phyloP scores from a whole-genome alignment of 1,140 invertebrate genomes.

The Caenorhabditis inopinata region DNA sequence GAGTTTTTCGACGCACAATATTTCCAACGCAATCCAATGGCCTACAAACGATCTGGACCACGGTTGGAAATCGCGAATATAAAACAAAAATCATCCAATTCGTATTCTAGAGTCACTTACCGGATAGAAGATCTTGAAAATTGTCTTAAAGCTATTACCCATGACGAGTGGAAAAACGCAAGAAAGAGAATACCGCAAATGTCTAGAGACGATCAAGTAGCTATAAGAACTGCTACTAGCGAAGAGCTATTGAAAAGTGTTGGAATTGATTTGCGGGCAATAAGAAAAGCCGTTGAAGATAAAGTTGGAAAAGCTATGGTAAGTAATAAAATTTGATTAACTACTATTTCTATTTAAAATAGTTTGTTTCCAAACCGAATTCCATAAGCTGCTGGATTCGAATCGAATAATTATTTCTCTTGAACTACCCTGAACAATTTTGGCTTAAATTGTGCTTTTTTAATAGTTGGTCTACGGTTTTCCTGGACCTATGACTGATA shows the following conservation, averaged over 20 bases:
- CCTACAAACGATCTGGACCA: neutral
- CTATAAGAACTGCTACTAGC: neutral
- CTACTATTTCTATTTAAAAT: too few species aligned
- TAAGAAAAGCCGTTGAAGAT: neutral
- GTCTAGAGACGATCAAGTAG: neutral
- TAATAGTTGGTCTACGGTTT: too few species aligned
- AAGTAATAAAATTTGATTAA: too few species aligned
- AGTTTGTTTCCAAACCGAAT: too few species aligned
- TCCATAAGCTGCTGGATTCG: too few species aligned
- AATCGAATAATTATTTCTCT: too few species aligned
- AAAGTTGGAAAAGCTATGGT: slow-evolving; percentile 14
- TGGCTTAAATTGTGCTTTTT: too few species aligned
- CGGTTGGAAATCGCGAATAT: neutral
- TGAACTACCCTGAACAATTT: too few species aligned
- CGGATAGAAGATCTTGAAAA: neutral
- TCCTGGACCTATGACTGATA: too few species aligned
- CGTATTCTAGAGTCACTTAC: neutral
- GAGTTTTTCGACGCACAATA: neutral
- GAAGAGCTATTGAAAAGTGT: neutral
- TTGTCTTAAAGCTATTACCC: neutral
- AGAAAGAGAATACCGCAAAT: neutral
- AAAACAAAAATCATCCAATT: neutral
- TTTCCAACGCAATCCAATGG: neutral
- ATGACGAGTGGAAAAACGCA: neutral
- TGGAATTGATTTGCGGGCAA: neutral